Evolutionary conservation across 23 tunicate species (phyloP), one percentile per base, ranked within the genome.

Genomic region (Trididemnum clinides): DNA sequence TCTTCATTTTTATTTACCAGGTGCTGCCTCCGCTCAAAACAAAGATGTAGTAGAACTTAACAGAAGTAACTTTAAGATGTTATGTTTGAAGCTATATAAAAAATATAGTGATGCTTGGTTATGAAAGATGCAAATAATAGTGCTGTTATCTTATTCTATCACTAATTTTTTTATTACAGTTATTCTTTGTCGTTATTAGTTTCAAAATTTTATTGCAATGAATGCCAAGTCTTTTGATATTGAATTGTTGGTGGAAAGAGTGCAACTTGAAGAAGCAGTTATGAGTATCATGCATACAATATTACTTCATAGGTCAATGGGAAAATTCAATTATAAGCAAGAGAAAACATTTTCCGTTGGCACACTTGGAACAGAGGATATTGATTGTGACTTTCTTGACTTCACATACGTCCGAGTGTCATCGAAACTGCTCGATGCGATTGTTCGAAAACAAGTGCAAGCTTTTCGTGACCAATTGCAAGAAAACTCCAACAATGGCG

Each of bases 201-300:
- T n/a, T n/a, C n/a, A n/a, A n/a, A n/a, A n/a, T n/a, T n/a, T n/a
- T n/a, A n/a, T n/a, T n/a, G n/a, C n/a, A n/a, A 94, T 94, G 98
- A 94, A 94, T 77, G 98, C 98, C n/a, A 80, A 89, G 33, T 74
- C 88, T 22, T 78, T 77, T 63, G 78, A 84, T 25, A 37, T 94
- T 36, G 90, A 94, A 6, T 36, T 94, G 1, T 38, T 63, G 19
- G 98, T 86, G 22, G 91, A 94, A 25, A 28, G 86, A 34, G 50
- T 83, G 0, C 98, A 94, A 82, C 88, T 94, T 3, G 94, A 94
- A 74, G 98, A 94, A 85, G 82, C 94, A 12, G 90, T 94, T 32
- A 37, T 89, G 34, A 62, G 90, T 39, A 66, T 89, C 18, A 77
- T 92, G 29, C 88, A 92, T 33, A 80, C 97, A 0, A 86, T 94